Percentiles rank a stretch among this genome's conserved stretches.
These are phyloP conservation scores for Platynereis dumerilii DNA, from an alignment of 2,888 invertebrate genomes.

Conservation along the genomic window DNA sequence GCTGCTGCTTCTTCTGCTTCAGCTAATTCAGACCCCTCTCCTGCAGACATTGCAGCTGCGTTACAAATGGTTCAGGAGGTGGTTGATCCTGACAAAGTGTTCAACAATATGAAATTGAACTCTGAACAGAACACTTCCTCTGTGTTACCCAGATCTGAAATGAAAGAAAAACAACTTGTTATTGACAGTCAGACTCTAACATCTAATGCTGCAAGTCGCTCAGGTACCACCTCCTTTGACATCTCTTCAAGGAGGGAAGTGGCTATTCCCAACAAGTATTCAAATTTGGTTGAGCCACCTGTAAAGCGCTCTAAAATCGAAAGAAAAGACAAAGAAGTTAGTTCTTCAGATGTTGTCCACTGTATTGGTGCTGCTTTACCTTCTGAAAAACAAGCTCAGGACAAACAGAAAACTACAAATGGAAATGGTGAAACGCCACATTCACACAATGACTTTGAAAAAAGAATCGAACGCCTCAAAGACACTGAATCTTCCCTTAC, in stretches of 20 bases:
- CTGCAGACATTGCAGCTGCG: slow-evolving; percentile 26
- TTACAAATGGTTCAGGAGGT: slow-evolving; percentile 37
- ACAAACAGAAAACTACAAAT: no score
- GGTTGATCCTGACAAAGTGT: slow-evolving; percentile 20
- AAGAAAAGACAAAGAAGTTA: no score
- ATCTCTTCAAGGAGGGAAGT: neutral
- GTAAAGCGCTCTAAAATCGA: no score
- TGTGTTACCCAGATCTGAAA: slow-evolving; percentile 18
- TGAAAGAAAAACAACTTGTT: slow-evolving; percentile 14
- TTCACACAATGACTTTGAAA: no score
- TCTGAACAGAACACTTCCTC: slow-evolving; percentile 18
- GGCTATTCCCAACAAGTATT: no score
- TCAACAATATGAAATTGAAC: slow-evolving; percentile 20
- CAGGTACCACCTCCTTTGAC: neutral
- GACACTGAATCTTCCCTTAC: no score
- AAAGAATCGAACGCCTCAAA: no score
- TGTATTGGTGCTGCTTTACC: no score
- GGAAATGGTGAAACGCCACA: no score
- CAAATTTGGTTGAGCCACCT: no score
- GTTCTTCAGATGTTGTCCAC: no score
- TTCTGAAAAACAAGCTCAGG: no score
- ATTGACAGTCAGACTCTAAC: slow-evolving; percentile 20
- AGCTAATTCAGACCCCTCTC: neutral
- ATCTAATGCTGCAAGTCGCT: slow-evolving; percentile 11
- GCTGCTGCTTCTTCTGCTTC: slow-evolving; percentile 27